Percentiles rank a stretch among this genome's conserved stretches.
Evolutionary conservation across 2,797 vertebrate genomes (phyloP).

Genomic region (Sebastes steindachneri): DNA sequence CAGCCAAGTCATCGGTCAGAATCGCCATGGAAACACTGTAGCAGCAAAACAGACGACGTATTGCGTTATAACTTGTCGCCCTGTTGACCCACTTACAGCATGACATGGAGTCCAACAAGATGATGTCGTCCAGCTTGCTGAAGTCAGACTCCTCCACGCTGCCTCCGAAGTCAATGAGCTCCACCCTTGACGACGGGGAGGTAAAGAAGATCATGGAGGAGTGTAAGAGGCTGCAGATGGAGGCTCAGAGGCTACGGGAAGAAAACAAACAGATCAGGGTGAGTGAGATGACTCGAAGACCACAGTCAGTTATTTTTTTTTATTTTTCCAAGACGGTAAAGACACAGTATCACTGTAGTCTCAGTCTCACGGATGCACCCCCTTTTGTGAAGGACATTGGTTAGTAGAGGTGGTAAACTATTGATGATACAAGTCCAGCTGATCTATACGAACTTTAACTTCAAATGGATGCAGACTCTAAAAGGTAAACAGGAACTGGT

Average conservation of each 20-base stretch:
- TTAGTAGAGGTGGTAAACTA: background rate
- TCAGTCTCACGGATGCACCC: background rate
- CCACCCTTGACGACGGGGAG: conserved; percentile 92
- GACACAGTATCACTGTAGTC: background rate
- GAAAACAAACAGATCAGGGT: conserved; percentile 98
- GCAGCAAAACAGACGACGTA: conserved; percentile 11
- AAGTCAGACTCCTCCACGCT: conserved; percentile 92
- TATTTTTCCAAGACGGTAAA: background rate
- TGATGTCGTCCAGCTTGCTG: conserved; percentile 90
- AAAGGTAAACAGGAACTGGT: too few species aligned
- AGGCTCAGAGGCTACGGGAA: conserved; percentile 97
- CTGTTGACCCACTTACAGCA: conserved; percentile 84
- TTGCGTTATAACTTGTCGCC: conserved; percentile 19
- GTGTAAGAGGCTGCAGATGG: conserved; percentile 94
- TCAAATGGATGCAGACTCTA: too few species aligned
- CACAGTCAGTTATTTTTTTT: background rate
- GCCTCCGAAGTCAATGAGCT: conserved; percentile 90
- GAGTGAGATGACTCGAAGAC: conserved; percentile 42
- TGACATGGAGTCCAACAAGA: conserved; percentile 96
- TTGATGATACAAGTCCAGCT: background rate
- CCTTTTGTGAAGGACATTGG: background rate
- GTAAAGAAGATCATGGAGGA: conserved; percentile 98
- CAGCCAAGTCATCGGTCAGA: conserved; percentile 16
- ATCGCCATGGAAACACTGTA: conserved; percentile 26
- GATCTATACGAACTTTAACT: background rate